Conservation (phyloP, 1,140 invertebrate species). For the Drosophila nigromelanica region DNA sequence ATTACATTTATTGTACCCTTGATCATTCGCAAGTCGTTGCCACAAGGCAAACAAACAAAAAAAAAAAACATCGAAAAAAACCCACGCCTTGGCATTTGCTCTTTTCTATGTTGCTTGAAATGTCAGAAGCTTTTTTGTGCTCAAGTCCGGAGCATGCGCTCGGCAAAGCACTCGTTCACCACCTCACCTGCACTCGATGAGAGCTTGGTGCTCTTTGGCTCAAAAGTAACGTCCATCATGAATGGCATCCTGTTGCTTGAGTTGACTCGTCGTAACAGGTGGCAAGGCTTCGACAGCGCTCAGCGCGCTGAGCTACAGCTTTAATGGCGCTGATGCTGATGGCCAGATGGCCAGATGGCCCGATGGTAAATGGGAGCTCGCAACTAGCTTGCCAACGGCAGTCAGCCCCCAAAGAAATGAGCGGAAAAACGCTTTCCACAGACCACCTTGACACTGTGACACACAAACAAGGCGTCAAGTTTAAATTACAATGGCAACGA, state of each 20-base stretch:
- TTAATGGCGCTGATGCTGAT: constrained; percentile 53
- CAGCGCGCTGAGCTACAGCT: constrained; percentile 45
- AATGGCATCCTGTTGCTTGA: constrained; percentile 79
- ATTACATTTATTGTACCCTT: no score
- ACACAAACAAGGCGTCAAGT: constrained; percentile 55
- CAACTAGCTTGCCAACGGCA: constrained; percentile 14
- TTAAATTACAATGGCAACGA: constrained; percentile 46
- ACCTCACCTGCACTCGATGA: constrained; percentile 7
- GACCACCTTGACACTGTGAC: constrained; percentile 77
- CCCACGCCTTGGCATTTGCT: constrained; percentile 4
- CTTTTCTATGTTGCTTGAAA: neutral
- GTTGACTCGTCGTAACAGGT: constrained; percentile 70
- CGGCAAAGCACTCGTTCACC: constrained; percentile 19
- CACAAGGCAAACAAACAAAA: no score
- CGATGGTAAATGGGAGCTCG: constrained; percentile 13
- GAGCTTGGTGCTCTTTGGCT: constrained; percentile 37
- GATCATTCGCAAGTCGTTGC: no score
- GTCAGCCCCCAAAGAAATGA: constrained; percentile 27
- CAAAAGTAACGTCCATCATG: constrained; percentile 54
- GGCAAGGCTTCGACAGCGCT: constrained; percentile 55
- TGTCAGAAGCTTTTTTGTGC: constrained; percentile 34
- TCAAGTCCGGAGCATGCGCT: constrained; percentile 52
- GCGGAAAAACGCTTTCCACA: constrained; percentile 36
- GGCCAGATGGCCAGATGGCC: constrained; percentile 27
- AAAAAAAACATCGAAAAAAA: neutral